Conservation (phyloP, 2,888 invertebrate species). For the Drosophila birchii region DNA sequence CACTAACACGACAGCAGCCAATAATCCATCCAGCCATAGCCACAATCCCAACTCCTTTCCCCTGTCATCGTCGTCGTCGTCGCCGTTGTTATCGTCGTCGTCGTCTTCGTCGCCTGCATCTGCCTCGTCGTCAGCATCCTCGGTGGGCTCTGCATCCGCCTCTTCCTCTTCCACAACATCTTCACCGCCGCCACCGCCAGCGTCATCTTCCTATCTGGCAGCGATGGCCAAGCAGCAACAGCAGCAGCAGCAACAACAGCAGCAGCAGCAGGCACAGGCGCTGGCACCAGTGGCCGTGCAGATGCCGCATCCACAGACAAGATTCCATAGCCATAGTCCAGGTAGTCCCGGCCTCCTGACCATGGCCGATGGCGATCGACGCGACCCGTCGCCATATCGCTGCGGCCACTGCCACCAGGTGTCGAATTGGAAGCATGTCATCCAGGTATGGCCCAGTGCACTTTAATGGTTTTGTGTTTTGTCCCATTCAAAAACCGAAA, state of each 20-base stretch:
- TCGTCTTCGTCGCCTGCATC: conserved; percentile 52
- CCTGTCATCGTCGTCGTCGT: conserved; percentile 52
- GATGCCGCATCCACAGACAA: conserved; percentile 47
- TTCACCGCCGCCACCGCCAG: conserved; percentile 28
- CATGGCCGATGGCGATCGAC: conserved; percentile 83
- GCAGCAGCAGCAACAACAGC: conserved; percentile 42
- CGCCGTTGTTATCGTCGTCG: conserved; percentile 39
- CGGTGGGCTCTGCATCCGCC: conserved; percentile 45
- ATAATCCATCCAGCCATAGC: conserved; percentile 21
- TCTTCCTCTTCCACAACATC: conserved; percentile 53
- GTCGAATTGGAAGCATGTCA: conserved; percentile 94
- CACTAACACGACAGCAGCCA: conserved; percentile 67
- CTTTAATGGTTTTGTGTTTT: conserved; percentile 50
- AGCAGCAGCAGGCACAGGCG: conserved; percentile 21
- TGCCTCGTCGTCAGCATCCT: conserved; percentile 57
- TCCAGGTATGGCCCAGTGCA: conserved; percentile 88
- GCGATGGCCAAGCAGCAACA: conserved; percentile 33
- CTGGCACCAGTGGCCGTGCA: conserved; percentile 27
- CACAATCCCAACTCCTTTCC: conserved; percentile 55
- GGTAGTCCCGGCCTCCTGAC: conserved; percentile 76
- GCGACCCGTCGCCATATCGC: conserved; percentile 87
- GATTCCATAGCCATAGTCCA: conserved; percentile 73
- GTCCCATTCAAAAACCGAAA: conserved; percentile 61
- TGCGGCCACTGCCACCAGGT: conserved; percentile 93
- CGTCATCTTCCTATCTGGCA: conserved; percentile 37